These are phyloP conservation scores for Heliconius nattereri DNA, from an alignment of 1,140 invertebrate species.

Conservation along the genomic window DNA sequence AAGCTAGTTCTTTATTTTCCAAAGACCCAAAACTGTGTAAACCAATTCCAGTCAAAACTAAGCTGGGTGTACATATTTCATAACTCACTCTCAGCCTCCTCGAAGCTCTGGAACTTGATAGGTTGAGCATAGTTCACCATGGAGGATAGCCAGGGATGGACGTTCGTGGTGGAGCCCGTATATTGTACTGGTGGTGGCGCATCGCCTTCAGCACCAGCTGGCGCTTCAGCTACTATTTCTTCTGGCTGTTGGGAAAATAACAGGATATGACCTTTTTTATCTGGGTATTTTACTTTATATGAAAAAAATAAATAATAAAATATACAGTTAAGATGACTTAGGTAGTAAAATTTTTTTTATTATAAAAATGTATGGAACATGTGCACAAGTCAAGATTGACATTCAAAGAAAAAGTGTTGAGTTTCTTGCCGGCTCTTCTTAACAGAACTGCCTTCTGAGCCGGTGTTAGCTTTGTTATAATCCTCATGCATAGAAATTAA, in stretches of 20 bases:
- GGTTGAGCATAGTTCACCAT: slow-evolving; percentile 99
- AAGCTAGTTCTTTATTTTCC: too few species aligned
- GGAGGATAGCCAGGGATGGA: slow-evolving; percentile 98
- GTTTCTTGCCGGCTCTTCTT: too few species aligned
- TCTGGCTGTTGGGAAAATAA: slow-evolving; percentile 61
- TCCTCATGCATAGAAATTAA: too few species aligned
- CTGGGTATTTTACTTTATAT: not conserved
- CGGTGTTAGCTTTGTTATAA: too few species aligned
- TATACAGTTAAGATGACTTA: too few species aligned
- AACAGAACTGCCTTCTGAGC: too few species aligned
- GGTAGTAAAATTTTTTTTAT: too few species aligned
- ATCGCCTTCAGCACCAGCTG: slow-evolving; percentile 81
- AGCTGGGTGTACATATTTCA: not conserved
- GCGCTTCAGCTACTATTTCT: slow-evolving; percentile 80
- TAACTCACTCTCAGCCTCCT: slow-evolving; percentile 95
- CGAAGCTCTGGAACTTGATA: slow-evolving; percentile 99
- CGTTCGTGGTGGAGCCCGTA: slow-evolving; percentile 98
- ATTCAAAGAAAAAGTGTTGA: too few species aligned
- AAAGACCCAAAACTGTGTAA: not conserved
- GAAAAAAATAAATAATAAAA: too few species aligned
- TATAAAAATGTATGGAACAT: too few species aligned
- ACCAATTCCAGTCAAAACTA: not conserved
- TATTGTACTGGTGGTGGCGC: slow-evolving; percentile 89
- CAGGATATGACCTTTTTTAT: too few species aligned
- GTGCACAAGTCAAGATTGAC: too few species aligned